Evolutionary conservation across 92 coral and sea anemone genomes (phyloP).

Genomic region (Pocillopora grandis): DNA sequence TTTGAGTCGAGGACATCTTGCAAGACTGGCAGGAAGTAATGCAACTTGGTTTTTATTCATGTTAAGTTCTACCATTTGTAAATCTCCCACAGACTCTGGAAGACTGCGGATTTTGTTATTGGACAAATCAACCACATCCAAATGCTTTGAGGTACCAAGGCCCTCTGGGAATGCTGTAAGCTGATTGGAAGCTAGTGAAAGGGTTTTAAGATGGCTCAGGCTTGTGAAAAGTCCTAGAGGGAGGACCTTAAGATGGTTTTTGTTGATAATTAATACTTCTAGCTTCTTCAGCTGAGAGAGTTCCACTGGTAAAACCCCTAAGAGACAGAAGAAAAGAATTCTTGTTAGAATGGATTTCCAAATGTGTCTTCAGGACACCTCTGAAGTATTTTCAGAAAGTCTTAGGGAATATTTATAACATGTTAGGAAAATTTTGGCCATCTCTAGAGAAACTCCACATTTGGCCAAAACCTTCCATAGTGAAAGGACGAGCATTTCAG

Average conservation of each 20-base stretch:
- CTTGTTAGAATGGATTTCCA: not conserved
- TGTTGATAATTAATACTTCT: slow-evolving; percentile 74
- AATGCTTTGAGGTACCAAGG: slow-evolving; percentile 69
- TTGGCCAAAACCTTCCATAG: too few species aligned
- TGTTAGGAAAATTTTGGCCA: too few species aligned
- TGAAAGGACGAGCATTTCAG: too few species aligned
- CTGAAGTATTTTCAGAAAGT: too few species aligned
- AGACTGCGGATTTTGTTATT: slow-evolving; percentile 74
- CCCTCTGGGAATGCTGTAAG: slow-evolving; percentile 82
- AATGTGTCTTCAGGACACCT: too few species aligned
- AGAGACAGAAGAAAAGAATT: not conserved
- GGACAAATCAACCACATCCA: slow-evolving; percentile 85
- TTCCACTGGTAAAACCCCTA: slow-evolving; percentile 75
- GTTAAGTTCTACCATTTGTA: slow-evolving; percentile 89
- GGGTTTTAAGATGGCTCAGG: slow-evolving; percentile 68
- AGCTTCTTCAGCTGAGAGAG: slow-evolving; percentile 74
- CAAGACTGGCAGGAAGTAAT: slow-evolving; percentile 61
- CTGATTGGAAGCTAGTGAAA: slow-evolving; percentile 77
- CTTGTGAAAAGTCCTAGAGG: slow-evolving; percentile 74
- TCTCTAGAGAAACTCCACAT: too few species aligned
- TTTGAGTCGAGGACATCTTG: slow-evolving; percentile 81
- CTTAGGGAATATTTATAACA: too few species aligned
- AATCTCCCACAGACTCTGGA: slow-evolving; percentile 76
- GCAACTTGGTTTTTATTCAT: slow-evolving; percentile 81
- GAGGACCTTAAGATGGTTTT: slow-evolving; percentile 56